These are phyloP conservation scores for Plutomurus gul DNA, from an alignment of 1,140 invertebrate species.

Conservation along the genomic window DNA sequence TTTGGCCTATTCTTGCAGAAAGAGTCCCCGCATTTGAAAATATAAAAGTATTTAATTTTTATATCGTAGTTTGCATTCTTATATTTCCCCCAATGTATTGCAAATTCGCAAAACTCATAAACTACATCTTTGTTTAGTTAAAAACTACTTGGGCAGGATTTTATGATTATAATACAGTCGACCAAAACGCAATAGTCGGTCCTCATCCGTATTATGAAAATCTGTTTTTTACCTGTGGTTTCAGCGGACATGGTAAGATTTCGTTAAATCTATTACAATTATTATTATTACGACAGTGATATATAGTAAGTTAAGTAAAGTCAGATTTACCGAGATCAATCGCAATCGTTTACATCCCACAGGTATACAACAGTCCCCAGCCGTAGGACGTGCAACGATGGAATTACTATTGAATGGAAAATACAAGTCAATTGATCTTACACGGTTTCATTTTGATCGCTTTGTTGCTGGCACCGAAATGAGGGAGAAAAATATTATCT, in stretches of 20 bases:
- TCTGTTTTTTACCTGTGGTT: constrained; percentile 85
- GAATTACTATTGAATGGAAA: constrained; percentile 78
- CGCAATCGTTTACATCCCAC: too few relatives aligned
- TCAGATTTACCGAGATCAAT: too few relatives aligned
- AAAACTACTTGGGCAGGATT: constrained; percentile 81
- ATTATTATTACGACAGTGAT: background rate
- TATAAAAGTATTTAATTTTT: constrained; percentile 66
- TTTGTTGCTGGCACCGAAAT: constrained; percentile 71
- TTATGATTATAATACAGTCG: constrained; percentile 91
- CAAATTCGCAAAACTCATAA: constrained; percentile 3
- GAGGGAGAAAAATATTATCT: constrained; percentile 63
- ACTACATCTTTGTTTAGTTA: constrained; percentile 64
- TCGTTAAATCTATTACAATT: background rate
- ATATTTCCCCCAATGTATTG: background rate
- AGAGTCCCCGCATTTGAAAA: constrained; percentile 80
- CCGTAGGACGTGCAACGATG: constrained; percentile 81
- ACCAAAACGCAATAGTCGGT: constrained; percentile 91
- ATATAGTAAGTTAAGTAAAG: too few relatives aligned
- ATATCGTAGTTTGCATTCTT: background rate
- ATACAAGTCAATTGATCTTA: constrained; percentile 78
- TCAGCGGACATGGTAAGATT: constrained; percentile 83
- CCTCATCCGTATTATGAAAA: constrained; percentile 83
- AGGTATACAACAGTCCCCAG: constrained; percentile 85
- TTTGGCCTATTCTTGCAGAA: constrained; percentile 78
- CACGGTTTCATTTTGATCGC: constrained; percentile 78